Evolutionary conservation across 2,797 vertebrate species (phyloP), one percentile per base, ranked within the genome.

Genomic region (Gobionotothen gibberifrons): DNA sequence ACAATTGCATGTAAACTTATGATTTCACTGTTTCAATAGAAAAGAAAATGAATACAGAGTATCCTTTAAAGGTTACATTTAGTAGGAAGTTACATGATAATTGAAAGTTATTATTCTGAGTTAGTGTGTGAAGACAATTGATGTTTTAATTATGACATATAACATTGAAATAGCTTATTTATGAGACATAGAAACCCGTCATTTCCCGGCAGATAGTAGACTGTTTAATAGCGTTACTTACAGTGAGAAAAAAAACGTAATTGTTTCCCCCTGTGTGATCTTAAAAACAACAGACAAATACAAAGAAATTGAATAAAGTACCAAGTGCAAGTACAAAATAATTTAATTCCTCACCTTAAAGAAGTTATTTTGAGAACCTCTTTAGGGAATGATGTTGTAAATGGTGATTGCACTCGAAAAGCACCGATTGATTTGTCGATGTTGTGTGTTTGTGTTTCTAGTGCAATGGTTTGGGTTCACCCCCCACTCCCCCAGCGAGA

Each of bases 401-500:
- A 36, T 4, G 14, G 13, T 4, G 16, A 72, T 32, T 48, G 29
- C 3, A 6, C 21, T 67, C 2, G 48, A 63, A 52, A 69, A 58
- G 9, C 10, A 69, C 29, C 0, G 4, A 52, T 14, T 60, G 9
- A 73, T 22, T 16, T 4, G 1, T 71, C 8, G 29, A 7, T 39
- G 36, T 15, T 42, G 5, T 70, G 46, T 5, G 29, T 9, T 13
- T 67, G 43, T 0, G 51, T 56, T 21, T 74, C 76, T 90, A 89
- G 69, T 89, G 92, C 65, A 93, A 11, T 54, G 90, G 90, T 78
- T 95, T 94, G 8, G 97, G 96, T 73, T 94, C 92, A 19, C 92
- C 95, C 82, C 96, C 97, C 15, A 93, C 93, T 72, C 97, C 98
- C 19, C 96, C 97, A 21, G 97, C 97, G 0, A 97, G 92, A 40